Base-by-base conservation (phyloP, 2,888 invertebrate genomes). In the Apotomis capreana region DNA sequence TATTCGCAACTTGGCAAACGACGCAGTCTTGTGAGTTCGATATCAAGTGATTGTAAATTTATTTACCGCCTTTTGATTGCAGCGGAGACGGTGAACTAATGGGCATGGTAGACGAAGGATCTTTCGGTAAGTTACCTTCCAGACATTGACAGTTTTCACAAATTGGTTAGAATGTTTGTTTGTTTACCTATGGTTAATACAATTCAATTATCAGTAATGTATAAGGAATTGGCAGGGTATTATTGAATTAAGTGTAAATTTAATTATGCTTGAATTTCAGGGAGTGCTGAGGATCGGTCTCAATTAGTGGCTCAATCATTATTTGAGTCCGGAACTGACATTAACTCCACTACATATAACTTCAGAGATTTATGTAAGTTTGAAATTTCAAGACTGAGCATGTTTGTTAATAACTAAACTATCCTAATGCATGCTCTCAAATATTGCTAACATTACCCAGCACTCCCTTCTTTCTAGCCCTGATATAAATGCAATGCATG, bases 291-390 rank as follows among this genome's bases (percentile, higher is more conserved):
- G 71, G 94, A 93, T 55, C 94, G 93, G 75, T 89, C 94, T 67
- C 94, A 94, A 76, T 87, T 94, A 78, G 93, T 94, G n/a, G 87
- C 94, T 63, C 94, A 95, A 80, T 89, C 93, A 10, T 90, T 94
- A 78, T 84, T 95, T 78, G 94, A 94, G 78, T 87, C 93, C n/a
- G 93, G 93, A 76, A 90, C 92, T 59, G 91, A 90, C 69, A 87
- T 89, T 58, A 91, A 90, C 70, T 87, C 85, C 76, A 82, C 84
- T 61, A 74, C 87, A 12, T 89, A 88, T 76, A 84, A 79, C 78
- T 92, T 87, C 76, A 89, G 87, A 81, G 91, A 91, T 76, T 76
- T 92, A 76, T 84, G 93, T 93, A 81, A 89, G 92, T 87, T 68
- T 60, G 0, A 26, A 46, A 49, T 70, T 61, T 13, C 12, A 52